Percentiles rank a stretch among this genome's conserved stretches.
phyloP scores from a whole-genome alignment of 2,888 invertebrate genomes.

The Hypsopygia costalis region DNA sequence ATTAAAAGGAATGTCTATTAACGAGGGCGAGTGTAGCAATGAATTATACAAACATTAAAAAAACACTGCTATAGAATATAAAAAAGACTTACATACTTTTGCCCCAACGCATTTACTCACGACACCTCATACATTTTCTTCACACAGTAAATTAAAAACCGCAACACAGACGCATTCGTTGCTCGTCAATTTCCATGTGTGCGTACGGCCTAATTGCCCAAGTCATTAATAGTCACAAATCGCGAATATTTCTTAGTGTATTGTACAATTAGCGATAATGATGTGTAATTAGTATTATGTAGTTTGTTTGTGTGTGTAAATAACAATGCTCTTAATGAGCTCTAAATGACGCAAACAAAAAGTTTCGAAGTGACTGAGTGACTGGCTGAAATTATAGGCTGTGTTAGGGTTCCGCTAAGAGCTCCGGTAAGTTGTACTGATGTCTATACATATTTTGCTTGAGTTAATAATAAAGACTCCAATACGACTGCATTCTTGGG shows the following conservation, averaged over 20 bases:
- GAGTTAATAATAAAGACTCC: too few species aligned
- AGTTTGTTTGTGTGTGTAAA: conserved; percentile 5
- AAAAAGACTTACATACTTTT: not conserved
- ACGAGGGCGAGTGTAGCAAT: too few species aligned
- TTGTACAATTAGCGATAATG: conserved; percentile 78
- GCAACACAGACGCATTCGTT: not conserved
- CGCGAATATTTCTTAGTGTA: conserved; percentile 77
- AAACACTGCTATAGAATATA: too few species aligned
- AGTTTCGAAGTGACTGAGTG: not conserved
- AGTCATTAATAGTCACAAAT: conserved; percentile 69
- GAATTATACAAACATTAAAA: too few species aligned
- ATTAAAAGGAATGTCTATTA: too few species aligned
- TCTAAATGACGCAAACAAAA: conserved; percentile 4
- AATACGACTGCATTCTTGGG: too few species aligned
- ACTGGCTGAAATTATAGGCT: not conserved
- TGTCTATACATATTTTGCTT: too few species aligned
- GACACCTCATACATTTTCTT: not conserved
- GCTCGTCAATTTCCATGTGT: conserved; percentile 32
- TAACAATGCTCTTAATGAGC: conserved; percentile 8
- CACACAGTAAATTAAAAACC: conserved; percentile 2
- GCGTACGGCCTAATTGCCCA: conserved; percentile 75
- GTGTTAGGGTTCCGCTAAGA: not conserved
- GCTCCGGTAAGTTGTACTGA: too few species aligned
- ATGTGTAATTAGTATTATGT: conserved; percentile 63
- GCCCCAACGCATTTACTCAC: not conserved